Evolutionary conservation across 2,888 invertebrate genomes (phyloP), one percentile per base, ranked within the genome.

Genomic region (Fragum fragum): DNA sequence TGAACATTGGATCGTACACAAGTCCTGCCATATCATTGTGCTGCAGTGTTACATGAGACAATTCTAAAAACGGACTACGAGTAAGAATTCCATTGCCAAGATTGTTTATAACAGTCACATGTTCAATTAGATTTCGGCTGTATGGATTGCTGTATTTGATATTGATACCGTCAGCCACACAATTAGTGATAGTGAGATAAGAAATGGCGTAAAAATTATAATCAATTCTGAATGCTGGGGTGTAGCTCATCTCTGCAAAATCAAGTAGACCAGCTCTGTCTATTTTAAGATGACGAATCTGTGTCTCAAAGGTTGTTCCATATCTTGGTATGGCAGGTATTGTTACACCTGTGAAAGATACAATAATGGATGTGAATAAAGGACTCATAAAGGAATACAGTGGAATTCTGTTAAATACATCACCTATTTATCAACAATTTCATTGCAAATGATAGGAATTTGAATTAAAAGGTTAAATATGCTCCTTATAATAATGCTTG

Each of bases 101-200:
- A 76, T 94, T 95, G 83, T 88, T 90, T 68, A 79, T 86, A 74
- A 90, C 87, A 93, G 97, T 97, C 28, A 88, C 86, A 89, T 97
- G 96, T 0, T 98, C 96, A 32, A 96, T 96, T 89, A 98, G 97
- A 3, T 97, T 92, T 47, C 89, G 96, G 0, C 97, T 87, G 92
- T 97, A 98, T 79, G 99, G 96, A 95, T 99, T 98, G 0, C 99
- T 98, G 95, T 99, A 99, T 80, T 99, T 95, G 55, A 99, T 96
- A 39, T 98, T 99, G 36, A 99, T 95, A 0, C 99, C 99, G 92
- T 99, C 98, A 90, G 98, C 97, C 73, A 97, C 96, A 93, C 99
- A 99, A 92, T 98, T 96, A 0, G 96, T 95, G 23, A 99, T 96
- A 89, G 96, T 96, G 1, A 95, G 73, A 21, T 88, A 86, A 0